Evolutionary conservation across 2,888 invertebrate genomes (phyloP).

Genomic region (Troglohyphantes excavatus): DNA sequence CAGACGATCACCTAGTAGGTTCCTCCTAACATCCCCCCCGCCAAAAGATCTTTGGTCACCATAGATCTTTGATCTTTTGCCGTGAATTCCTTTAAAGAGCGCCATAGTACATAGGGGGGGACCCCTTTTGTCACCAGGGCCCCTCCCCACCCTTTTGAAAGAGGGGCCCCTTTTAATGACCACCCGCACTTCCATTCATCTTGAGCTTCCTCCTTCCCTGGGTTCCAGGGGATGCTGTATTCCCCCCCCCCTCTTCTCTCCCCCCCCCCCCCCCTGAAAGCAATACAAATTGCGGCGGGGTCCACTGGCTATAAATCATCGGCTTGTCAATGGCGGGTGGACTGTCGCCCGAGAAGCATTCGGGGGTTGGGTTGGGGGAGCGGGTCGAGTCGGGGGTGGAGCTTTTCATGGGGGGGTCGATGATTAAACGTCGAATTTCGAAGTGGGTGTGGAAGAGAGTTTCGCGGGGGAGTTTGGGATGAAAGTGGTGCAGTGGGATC

Average conservation of each 20-base stretch:
- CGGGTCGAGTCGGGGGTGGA: conserved; percentile 60
- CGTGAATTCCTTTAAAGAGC: conserved; percentile 16
- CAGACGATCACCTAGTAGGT: no score
- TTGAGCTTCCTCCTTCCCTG: conserved; percentile 43
- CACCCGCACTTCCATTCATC: conserved; percentile 72
- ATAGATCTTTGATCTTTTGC: neutral
- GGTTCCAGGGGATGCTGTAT: neutral
- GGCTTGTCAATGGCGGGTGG: conserved; percentile 78
- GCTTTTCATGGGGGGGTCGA: conserved; percentile 55
- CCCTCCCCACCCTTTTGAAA: conserved; percentile 30
- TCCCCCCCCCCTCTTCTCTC: no score
- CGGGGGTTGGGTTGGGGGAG: neutral
- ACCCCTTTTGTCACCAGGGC: conserved; percentile 60
- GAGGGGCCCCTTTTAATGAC: conserved; percentile 68
- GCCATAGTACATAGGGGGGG: conserved; percentile 29
- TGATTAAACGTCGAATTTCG: conserved; percentile 74
- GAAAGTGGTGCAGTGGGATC: conserved; percentile 15
- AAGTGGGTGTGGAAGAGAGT: conserved; percentile 60
- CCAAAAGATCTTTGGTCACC: neutral
- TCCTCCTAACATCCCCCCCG: no score
- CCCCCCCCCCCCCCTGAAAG: conserved; percentile 50
- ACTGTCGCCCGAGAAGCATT: neutral
- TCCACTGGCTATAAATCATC: conserved; percentile 78
- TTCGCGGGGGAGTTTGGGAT: neutral
- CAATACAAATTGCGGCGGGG: conserved; percentile 79